Evolutionary conservation across 2,113 vertebrate genomes (phyloP).

Genomic region (Corythaixoides concolor): DNA sequence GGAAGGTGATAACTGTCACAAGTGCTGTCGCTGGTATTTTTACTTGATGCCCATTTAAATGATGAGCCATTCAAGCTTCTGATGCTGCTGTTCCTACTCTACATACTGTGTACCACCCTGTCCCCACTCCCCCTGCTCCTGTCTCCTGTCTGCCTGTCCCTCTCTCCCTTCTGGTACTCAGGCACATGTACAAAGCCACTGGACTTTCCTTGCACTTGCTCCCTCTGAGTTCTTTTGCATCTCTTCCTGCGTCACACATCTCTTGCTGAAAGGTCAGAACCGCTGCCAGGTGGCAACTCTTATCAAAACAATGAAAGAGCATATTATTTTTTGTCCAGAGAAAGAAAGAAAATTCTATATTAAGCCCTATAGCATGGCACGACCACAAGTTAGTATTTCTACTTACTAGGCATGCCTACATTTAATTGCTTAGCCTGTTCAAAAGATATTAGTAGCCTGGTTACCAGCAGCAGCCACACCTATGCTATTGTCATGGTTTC

Average conservation of each 20-base stretch:
- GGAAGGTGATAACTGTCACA: not conserved
- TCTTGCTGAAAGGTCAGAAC: not conserved
- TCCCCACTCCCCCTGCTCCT: not conserved
- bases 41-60: not conserved
- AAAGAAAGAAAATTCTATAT: not conserved
- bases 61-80: not conserved
- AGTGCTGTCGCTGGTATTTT: not conserved
- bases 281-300: not conserved
- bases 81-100: not conserved
- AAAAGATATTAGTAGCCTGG: not conserved
- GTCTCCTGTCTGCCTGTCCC: not conserved
- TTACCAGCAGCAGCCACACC: not conserved
- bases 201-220: not conserved
- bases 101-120: not conserved
- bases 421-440: not conserved
- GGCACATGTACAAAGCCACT: not conserved
- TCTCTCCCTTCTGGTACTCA: not conserved
- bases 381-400: not conserved
- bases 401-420: not conserved
- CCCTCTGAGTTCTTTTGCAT: not conserved
- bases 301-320: not conserved
- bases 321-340: not conserved
- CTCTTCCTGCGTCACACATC: not conserved
- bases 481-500: not conserved
- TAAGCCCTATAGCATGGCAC: not conserved